Conservation (phyloP, 2,888 invertebrate genomes). For the Lissocephala sabroskyi region DNA sequence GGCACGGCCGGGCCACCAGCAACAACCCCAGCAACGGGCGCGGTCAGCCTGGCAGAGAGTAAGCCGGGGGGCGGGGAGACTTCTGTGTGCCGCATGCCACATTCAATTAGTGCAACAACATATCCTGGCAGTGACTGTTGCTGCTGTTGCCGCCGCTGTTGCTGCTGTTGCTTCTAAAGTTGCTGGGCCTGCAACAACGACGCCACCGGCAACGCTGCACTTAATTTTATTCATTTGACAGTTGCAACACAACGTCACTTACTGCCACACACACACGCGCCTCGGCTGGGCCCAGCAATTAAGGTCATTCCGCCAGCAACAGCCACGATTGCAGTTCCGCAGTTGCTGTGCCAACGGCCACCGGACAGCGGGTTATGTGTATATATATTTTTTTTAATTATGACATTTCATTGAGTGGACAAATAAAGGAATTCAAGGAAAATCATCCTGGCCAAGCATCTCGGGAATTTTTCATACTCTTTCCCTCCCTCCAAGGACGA, state of each 20-base stretch:
- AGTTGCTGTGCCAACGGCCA: conserved; percentile 23
- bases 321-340: conserved; percentile 10
- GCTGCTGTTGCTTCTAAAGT: no score
- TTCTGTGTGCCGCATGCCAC: conserved; percentile 48
- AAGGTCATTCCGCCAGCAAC: conserved; percentile 48
- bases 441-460: no score
- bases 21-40: background rate
- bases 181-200: conserved; percentile 20
- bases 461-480: no score
- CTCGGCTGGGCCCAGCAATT: conserved; percentile 34
- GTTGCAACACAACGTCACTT: conserved; percentile 50
- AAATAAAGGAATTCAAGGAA: no score
- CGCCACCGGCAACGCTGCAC: conserved; percentile 47
- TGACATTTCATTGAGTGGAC: conserved; percentile 61
- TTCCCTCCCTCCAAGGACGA: conserved; percentile 19
- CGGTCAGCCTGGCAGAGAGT: background rate
- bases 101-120: conserved; percentile 67
- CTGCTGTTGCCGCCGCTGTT: conserved; percentile 37
- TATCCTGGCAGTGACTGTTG: conserved; percentile 61
- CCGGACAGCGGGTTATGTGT: conserved; percentile 24
- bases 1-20: conserved; percentile 8
- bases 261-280: conserved; percentile 31
- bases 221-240: conserved; percentile 68
- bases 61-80: conserved; percentile 21
- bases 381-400: conserved; percentile 56